Base-by-base conservation (phyloP, 1,140 invertebrate genomes). In the Listronotus oregonensis region DNA sequence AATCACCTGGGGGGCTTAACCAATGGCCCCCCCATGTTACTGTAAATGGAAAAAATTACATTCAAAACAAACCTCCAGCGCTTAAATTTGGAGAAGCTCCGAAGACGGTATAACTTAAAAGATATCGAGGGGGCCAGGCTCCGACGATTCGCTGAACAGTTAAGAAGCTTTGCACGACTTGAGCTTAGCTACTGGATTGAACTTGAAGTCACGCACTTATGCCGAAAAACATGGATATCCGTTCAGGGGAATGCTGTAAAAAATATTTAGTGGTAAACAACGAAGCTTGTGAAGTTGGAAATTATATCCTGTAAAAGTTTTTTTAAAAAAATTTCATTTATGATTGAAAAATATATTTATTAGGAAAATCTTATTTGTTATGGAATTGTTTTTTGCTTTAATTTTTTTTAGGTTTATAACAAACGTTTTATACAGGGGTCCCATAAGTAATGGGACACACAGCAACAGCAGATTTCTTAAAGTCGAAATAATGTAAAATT, bases 171-270 rank as follows among this genome's bases (percentile, higher is more conserved):
- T 67, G 17, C 43, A 64, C 14, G 70, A 77, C 17, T 8, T 77
- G 0, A 52, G 67, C 9, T 58, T 76, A 2, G 70, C 67, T 9
- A 14, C 71, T 1, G 73, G 69, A 8, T 14, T 62, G 5, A 75
- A 71, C 70, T 75, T n/a, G 69, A 66, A 82, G 70, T 76, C 82
- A 37, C 77, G 78, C 17, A 85, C 86, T 17, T 86, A 85, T 69
- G 71, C 80, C 15, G 78, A 85, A 67, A 85, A 83, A 4, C 72
- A 84, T 4, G 68, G 80, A 8, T 89, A 86, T 80, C 85, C 86
- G 39, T 89, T 85, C 80, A 82, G 87, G 75, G 76, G 5, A 82
- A 81, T 6, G 83, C 87, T 4, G 80, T 82, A 0, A 88, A 85
- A 68, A 80, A 80, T 21, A 84, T 88, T 10, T 89, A 66, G 83